A percentile compares a stretch with the other conserved stretches of the same genome.
Evolutionary conservation across 1,140 invertebrate genomes (phyloP).

Genomic region (Plectus sambesii): DNA sequence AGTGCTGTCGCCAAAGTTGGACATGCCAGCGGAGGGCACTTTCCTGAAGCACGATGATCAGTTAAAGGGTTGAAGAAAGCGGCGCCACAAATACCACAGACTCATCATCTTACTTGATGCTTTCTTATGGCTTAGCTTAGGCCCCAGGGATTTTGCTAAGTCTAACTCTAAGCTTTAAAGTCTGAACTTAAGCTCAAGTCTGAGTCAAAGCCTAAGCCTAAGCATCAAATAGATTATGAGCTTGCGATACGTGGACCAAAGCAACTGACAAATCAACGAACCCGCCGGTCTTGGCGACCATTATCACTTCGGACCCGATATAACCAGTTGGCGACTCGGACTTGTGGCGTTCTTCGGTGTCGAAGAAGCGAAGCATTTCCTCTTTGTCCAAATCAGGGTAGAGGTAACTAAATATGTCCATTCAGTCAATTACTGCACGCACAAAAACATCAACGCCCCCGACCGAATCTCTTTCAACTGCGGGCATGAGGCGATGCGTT

Average conservation of each 20-base stretch:
- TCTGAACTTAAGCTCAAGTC: not conserved
- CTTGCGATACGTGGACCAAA: not conserved
- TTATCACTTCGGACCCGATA: slow-evolving; percentile 44
- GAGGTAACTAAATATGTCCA: slow-evolving; percentile 29
- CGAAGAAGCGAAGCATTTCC: slow-evolving; percentile 41
- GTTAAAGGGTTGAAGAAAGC: too few relatives aligned
- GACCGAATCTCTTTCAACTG: slow-evolving; percentile 42
- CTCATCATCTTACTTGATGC: too few relatives aligned
- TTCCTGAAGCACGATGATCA: too few relatives aligned
- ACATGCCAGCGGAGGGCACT: slow-evolving; percentile 27
- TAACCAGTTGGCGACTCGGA: slow-evolving; percentile 38
- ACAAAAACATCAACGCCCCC: not conserved
- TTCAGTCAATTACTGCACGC: slow-evolving; percentile 13
- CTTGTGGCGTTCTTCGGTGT: slow-evolving; percentile 36
- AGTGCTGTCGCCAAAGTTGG: slow-evolving; percentile 35
- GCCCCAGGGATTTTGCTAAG: too few relatives aligned
- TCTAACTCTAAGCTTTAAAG: slow-evolving; percentile 9
- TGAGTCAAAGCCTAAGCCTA: not conserved
- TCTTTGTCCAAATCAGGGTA: slow-evolving; percentile 45
- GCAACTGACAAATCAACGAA: slow-evolving; percentile 4
- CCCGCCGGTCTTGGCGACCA: slow-evolving; percentile 43
- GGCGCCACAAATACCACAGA: too few relatives aligned
- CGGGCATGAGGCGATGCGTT: slow-evolving; percentile 40
- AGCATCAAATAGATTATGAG: slow-evolving; percentile 10
- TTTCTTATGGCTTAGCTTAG: too few relatives aligned